phyloP scores from a whole-genome alignment of 2,888 invertebrate genomes.

The Dysmachus trigonus region DNA sequence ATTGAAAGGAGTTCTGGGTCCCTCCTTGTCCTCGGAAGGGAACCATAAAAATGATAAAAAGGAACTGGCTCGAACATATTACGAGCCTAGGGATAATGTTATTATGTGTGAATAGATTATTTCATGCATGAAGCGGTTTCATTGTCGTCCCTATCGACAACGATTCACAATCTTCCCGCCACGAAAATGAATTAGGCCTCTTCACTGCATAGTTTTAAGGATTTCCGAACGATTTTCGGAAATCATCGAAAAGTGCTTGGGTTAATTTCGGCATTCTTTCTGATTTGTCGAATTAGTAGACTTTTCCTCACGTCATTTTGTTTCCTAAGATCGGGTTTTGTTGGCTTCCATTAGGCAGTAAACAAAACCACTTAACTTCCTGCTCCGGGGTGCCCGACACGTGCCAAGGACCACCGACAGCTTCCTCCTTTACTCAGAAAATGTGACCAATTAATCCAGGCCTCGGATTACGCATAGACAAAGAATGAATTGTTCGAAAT shows the following conservation, averaged over 20 bases:
- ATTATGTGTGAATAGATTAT: slow-evolving; percentile 50
- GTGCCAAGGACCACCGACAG: not conserved
- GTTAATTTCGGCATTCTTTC: not conserved
- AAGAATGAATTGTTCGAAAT: slow-evolving; percentile 23
- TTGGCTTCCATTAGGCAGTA: not conserved
- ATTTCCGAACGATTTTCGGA: not conserved
- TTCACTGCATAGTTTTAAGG: not conserved
- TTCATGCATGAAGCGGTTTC: slow-evolving; percentile 46
- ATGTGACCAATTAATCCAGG: slow-evolving; percentile 24
- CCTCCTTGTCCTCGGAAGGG: not conserved
- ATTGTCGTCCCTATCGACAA: not conserved
- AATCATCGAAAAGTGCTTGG: not conserved
- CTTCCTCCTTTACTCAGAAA: not conserved
- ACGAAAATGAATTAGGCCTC: not conserved
- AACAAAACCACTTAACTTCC: slow-evolving; percentile 42
- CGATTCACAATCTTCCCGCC: not conserved
- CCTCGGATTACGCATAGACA: slow-evolving; percentile 37
- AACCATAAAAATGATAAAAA: slow-evolving; percentile 44
- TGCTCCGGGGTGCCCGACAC: not conserved
- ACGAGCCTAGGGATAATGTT: slow-evolving; percentile 48
- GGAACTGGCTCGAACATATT: slow-evolving; percentile 48
- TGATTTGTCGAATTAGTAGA: not conserved
- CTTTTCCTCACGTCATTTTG: not conserved
- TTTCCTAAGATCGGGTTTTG: not conserved
- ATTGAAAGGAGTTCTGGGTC: slow-evolving; percentile 43